These are phyloP conservation scores for Tenthredo scrophulariae DNA, from an alignment of 2,888 invertebrate species.

Conservation along the genomic window DNA sequence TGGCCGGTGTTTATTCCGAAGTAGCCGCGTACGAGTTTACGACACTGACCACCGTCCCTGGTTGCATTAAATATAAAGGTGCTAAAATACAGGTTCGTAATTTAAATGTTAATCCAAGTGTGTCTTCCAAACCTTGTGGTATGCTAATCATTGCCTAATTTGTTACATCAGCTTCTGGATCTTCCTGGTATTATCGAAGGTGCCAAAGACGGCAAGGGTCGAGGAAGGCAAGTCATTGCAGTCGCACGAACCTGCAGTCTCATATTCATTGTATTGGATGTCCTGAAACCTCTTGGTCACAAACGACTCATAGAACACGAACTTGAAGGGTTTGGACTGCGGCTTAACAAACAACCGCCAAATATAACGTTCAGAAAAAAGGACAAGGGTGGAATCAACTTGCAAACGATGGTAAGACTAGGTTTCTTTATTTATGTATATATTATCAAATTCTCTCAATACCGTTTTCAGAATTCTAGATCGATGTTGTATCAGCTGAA, in stretches of 20 bases:
- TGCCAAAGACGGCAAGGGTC: constrained; percentile 99
- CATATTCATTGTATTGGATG: constrained; percentile 98
- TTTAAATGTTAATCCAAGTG: neutral
- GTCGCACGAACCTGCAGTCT: constrained; percentile 99
- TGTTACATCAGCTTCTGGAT: constrained; percentile 89
- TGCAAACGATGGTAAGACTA: constrained; percentile 89
- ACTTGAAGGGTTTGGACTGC: constrained; percentile 98
- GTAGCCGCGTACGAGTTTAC: constrained; percentile 99
- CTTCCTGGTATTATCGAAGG: constrained; percentile 99
- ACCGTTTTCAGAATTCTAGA: neutral
- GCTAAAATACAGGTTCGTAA: constrained; percentile 95
- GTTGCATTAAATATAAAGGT: constrained; percentile 99
- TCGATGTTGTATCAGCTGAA: neutral
- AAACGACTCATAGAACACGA: constrained; percentile 98
- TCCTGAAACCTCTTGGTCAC: constrained; percentile 97
- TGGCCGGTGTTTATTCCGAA: constrained; percentile 99
- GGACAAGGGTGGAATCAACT: constrained; percentile 99
- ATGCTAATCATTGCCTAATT: constrained; percentile 46
- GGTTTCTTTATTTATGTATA: neutral
- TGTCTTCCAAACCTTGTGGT: neutral
- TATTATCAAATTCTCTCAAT: neutral
- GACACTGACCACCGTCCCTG: constrained; percentile 99
- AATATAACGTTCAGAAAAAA: constrained; percentile 97
- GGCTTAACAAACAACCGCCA: constrained; percentile 97
- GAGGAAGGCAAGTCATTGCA: constrained; percentile 99